Evolutionary conservation across 1,140 invertebrate genomes (phyloP).

Genomic region (Pantala flavescens): DNA sequence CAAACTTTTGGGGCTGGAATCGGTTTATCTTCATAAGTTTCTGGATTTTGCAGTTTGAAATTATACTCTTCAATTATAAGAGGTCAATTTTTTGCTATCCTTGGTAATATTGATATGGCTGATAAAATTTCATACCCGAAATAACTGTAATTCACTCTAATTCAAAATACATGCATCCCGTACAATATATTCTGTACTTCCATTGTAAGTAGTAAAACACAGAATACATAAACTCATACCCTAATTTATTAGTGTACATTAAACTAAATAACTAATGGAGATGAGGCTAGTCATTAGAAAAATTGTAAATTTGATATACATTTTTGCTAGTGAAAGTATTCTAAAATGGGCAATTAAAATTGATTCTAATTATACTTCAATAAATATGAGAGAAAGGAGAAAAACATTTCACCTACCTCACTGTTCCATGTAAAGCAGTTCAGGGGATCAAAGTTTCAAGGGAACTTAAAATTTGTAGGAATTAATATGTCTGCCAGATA

Average conservation of each 20-base stretch:
- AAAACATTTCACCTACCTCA: constrained; percentile 9
- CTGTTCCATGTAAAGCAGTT: neutral
- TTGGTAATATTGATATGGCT: no score
- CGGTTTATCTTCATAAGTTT: neutral
- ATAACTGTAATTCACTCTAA: no score
- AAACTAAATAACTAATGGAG: constrained; percentile 7
- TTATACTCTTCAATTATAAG: neutral
- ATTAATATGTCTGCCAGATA: no score
- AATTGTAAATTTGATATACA: neutral
- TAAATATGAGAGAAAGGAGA: neutral
- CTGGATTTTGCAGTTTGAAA: neutral
- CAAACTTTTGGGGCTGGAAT: neutral
- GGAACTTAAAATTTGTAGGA: no score
- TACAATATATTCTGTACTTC: no score
- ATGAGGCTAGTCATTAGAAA: neutral
- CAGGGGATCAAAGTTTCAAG: no score
- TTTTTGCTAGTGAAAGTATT: neutral
- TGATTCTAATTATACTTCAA: neutral
- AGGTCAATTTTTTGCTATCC: no score
- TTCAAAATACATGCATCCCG: no score
- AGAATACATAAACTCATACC: no score
- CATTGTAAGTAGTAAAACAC: no score
- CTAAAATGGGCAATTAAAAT: neutral
- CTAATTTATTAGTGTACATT: no score
- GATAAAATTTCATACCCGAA: no score